Base-by-base conservation (phyloP, 2,888 invertebrate genomes). In the Diarsia dahlii region DNA sequence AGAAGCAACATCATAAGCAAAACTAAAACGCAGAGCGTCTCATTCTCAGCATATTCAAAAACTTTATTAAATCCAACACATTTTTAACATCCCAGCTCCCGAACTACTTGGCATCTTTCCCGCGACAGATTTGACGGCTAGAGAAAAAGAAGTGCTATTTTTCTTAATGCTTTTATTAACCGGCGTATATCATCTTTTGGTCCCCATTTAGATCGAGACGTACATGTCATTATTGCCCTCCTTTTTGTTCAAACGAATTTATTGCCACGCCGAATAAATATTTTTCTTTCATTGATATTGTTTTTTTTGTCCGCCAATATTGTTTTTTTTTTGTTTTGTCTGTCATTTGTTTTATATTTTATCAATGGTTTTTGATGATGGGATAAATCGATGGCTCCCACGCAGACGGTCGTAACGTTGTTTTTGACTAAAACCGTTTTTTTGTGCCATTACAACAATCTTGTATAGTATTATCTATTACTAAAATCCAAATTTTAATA, bases 131-230 rank as follows among this genome's bases (percentile, higher is more conserved):
- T 84, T 84, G 85, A 87, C 82, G 79, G 78, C 80, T 78, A 74
- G 73, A 87, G 39, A 89, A 89, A 88, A 86, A 85, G 52, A 84
- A 88, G 67, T 76, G 85, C 76, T 89, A 85, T 91, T 90, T 89
- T 87, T 87, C 88, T 80, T 91, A 91, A 91, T 90, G 84, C 87
- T 91, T 91, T 91, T 91, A 91, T 90, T 90, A 91, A 88, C 88
- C 78, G 71, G 70, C 85, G 86, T 91, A 89, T 63, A 90, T 92
- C 90, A 91, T 91, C 76, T 88, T 84, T 84, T 77, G 77, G 78
- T 83, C 80, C 39, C 71, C 74, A 82, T 87, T 76, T 86, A 86
- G 81, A 76, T 68, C 68, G 64, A 86, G 86, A 87, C 83, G 77
- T 75, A 75, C 82, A 62, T 39, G 81, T 85, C 86, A 82, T 84